A percentile compares a stretch with the other conserved stretches of the same genome.
Evolutionary conservation across 1,140 invertebrate species (phyloP).

Genomic region (Drosophila tani): DNA sequence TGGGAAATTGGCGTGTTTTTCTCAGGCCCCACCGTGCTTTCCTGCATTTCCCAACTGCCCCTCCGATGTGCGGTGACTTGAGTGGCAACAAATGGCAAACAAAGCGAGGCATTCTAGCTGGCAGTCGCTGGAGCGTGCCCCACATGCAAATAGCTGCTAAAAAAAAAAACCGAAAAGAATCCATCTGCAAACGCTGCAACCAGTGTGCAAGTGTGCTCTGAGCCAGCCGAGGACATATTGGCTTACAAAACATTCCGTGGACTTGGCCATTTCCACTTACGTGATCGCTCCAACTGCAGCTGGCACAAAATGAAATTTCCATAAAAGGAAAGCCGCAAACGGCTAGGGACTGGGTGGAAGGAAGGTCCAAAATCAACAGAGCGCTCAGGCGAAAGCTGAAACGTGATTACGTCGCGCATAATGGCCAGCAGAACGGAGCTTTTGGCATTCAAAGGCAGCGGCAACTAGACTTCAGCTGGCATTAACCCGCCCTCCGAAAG

Average conservation of each 20-base stretch:
- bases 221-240: slow-evolving; percentile 45
- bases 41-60: slow-evolving; percentile 18
- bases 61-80: slow-evolving; percentile 35
- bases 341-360: background rate
- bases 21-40: background rate
- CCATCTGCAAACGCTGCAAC: slow-evolving; percentile 29
- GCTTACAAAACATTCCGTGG: slow-evolving; percentile 64
- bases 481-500: slow-evolving; percentile 17
- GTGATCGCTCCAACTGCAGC: slow-evolving; percentile 60
- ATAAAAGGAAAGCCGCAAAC: slow-evolving; percentile 32
- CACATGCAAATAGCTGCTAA: slow-evolving; percentile 66
- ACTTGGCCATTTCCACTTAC: slow-evolving; percentile 63
- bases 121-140: slow-evolving; percentile 59
- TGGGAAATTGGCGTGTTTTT: slow-evolving; percentile 2
- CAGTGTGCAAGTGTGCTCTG: slow-evolving; percentile 22
- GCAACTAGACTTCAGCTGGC: slow-evolving; percentile 27
- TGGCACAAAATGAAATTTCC: slow-evolving; percentile 58
- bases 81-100: slow-evolving; percentile 77
- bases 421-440: slow-evolving; percentile 24
- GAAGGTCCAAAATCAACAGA: slow-evolving; percentile 38
- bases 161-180: slow-evolving; percentile 16
- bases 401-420: slow-evolving; percentile 54
- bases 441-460: slow-evolving; percentile 36
- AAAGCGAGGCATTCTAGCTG: slow-evolving; percentile 68
- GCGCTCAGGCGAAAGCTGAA: slow-evolving; percentile 45